Conservation (phyloP, 2,888 invertebrate species). For the Lepidocyrtoides sp. region DNA sequence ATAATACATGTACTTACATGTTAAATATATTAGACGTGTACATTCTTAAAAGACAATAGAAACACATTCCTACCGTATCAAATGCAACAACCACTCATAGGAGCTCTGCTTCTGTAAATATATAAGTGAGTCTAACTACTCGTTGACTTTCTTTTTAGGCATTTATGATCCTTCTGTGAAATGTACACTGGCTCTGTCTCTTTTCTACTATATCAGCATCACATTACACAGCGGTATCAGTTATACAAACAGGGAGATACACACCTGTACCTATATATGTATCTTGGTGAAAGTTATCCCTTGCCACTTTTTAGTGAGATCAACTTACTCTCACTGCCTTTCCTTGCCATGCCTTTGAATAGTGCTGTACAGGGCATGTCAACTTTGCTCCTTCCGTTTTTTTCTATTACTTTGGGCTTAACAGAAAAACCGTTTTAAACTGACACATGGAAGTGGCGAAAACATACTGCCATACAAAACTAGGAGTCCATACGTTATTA, state of each 20-base stretch:
- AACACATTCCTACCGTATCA: neutral
- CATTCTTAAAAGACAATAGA: no score
- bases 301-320: constrained; percentile 44
- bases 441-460: neutral
- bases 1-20: no score
- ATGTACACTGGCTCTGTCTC: neutral
- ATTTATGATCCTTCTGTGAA: constrained; percentile 57
- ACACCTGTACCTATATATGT: neutral
- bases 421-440: neutral
- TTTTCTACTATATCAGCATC: constrained; percentile 11
- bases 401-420: neutral
- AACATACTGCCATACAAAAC: no score
- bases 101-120: neutral
- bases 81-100: neutral
- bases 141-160: constrained; percentile 72
- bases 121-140: constrained; percentile 60
- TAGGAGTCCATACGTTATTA: no score
- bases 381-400: constrained; percentile 8
- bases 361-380: constrained; percentile 1
- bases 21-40: no score
- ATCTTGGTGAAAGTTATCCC: constrained; percentile 34
- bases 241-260: neutral
- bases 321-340: constrained; percentile 18
- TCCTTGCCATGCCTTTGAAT: neutral
- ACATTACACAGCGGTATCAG: neutral